These are phyloP conservation scores for Pristis pectinata DNA, from an alignment of 2,797 vertebrate species.

Conservation along the genomic window DNA sequence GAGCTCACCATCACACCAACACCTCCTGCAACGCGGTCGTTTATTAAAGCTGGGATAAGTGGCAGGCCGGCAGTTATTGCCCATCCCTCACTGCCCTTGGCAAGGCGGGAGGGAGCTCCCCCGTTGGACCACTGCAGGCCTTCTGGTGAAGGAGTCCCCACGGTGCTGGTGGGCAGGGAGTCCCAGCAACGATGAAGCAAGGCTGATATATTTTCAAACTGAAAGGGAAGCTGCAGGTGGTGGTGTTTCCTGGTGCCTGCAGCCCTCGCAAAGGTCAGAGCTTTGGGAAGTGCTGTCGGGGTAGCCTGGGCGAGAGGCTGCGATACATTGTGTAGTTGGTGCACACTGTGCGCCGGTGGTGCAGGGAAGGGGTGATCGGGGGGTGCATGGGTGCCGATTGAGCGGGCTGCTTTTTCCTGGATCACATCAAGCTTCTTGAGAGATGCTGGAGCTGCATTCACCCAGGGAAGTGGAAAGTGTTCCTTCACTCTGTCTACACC, in stretches of 20 bases:
- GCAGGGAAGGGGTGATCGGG: too few species aligned
- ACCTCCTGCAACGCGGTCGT: too few species aligned
- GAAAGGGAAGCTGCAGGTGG: neutral
- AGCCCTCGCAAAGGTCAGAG: too few species aligned
- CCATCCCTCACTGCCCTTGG: neutral
- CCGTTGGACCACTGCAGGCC: neutral
- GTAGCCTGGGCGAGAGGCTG: too few species aligned
- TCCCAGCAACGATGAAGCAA: neutral
- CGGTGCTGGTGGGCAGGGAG: neutral
- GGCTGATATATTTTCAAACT: neutral
- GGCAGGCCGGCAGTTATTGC: neutral
- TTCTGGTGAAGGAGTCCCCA: neutral
- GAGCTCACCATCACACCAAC: too few species aligned
- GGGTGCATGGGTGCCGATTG: too few species aligned
- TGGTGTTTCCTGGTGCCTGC: neutral
- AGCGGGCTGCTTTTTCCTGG: neutral
- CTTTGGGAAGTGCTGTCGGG: neutral
- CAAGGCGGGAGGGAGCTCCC: neutral
- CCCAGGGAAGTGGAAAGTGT: too few species aligned
- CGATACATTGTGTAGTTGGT: too few species aligned
- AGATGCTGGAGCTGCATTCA: too few species aligned
- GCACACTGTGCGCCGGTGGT: too few species aligned
- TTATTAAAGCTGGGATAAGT: too few species aligned
- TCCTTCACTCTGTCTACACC: too few species aligned
- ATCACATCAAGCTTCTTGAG: neutral